Evolutionary conservation across 2,888 invertebrate species (phyloP).

Genomic region (Troilus luridus): DNA sequence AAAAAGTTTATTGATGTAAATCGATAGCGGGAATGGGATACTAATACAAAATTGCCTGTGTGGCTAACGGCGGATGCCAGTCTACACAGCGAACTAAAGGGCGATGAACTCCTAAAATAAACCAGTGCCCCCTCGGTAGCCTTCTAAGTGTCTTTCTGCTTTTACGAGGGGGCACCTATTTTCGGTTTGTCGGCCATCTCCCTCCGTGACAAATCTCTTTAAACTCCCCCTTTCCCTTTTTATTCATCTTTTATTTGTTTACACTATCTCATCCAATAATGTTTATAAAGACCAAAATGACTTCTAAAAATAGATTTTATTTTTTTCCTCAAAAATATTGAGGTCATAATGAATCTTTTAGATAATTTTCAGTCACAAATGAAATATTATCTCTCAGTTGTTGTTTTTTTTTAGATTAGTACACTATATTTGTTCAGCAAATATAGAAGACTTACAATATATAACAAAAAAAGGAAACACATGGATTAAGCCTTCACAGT

Average conservation of each 20-base stretch:
- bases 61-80: not conserved
- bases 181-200: slow-evolving; percentile 50
- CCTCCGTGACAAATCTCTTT: slow-evolving; percentile 34
- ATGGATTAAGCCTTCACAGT: too few relatives aligned
- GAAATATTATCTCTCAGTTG: not conserved
- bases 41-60: not conserved
- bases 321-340: not conserved
- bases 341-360: not conserved
- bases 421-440: too few relatives aligned
- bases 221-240: slow-evolving; percentile 37
- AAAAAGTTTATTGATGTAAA: not conserved
- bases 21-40: not conserved
- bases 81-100: slow-evolving; percentile 52
- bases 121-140: slow-evolving; percentile 53
- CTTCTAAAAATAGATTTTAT: not conserved
- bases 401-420: too few relatives aligned
- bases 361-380: not conserved
- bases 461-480: too few relatives aligned
- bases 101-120: slow-evolving; percentile 56
- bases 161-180: slow-evolving; percentile 50
- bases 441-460: too few relatives aligned
- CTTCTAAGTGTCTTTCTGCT: slow-evolving; percentile 54
- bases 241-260: slow-evolving; percentile 11
- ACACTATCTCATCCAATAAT: not conserved
- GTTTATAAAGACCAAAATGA: not conserved